These are phyloP conservation scores for Rhyacophila brunnea DNA, from an alignment of 1,140 invertebrate species.

Conservation along the genomic window DNA sequence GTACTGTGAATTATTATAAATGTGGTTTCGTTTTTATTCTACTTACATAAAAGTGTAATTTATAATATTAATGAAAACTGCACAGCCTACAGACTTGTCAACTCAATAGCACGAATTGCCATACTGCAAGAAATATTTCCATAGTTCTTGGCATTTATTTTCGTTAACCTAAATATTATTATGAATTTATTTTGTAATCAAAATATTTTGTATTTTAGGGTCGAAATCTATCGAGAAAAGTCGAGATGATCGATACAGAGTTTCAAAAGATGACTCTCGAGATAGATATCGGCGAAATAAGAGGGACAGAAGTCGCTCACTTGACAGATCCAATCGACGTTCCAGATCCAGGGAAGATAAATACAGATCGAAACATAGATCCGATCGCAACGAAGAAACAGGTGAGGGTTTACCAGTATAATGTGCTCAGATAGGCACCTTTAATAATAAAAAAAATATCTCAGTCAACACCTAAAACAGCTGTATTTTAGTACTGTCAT, in stretches of 20 bases:
- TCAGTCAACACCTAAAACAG: too few relatives aligned
- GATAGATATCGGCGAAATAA: slow-evolving; percentile 47
- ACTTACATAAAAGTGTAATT: too few relatives aligned
- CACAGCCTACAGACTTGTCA: too few relatives aligned
- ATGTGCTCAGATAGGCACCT: too few relatives aligned
- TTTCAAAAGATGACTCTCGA: slow-evolving; percentile 42
- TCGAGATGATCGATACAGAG: slow-evolving; percentile 56
- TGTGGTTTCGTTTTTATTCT: too few relatives aligned
- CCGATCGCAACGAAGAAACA: too few relatives aligned
- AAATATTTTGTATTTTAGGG: slow-evolving; percentile 40
- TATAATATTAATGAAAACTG: too few relatives aligned
- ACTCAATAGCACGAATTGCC: slow-evolving; percentile 2
- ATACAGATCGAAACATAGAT: background rate
- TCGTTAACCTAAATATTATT: background rate
- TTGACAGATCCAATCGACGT: slow-evolving; percentile 30
- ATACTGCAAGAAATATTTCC: slow-evolving; percentile 16
- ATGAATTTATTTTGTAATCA: background rate
- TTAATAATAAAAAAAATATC: too few relatives aligned
- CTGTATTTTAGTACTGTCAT: too few relatives aligned
- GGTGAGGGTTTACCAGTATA: background rate
- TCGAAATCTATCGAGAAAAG: slow-evolving; percentile 48
- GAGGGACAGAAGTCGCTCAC: slow-evolving; percentile 41
- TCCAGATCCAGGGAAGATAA: slow-evolving; percentile 30
- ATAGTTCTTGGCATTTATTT: background rate
- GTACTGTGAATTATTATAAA: slow-evolving; percentile 4